A percentile compares a stretch with the other conserved stretches of the same genome.
These are phyloP conservation scores for Acrobasis repandana DNA, from an alignment of 2,888 invertebrate species.

Conservation along the genomic window DNA sequence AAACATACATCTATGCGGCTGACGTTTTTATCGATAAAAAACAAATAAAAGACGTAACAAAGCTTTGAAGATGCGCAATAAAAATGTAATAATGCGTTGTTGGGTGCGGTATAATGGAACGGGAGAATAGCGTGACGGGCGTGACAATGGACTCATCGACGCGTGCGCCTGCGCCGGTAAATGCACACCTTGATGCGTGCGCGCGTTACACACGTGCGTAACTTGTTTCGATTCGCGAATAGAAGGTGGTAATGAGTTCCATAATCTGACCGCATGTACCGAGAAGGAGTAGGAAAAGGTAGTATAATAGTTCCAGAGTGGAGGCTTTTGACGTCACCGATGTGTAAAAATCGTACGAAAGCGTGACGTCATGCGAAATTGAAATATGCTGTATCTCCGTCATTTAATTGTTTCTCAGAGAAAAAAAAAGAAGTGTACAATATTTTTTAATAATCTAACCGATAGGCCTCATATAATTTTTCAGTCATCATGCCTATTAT, in stretches of 20 bases:
- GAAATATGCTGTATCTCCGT: no score
- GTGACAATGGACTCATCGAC: constrained; percentile 69
- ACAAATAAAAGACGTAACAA: constrained; percentile 68
- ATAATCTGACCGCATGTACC: no score
- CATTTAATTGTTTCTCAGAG: not conserved
- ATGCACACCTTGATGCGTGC: constrained; percentile 60
- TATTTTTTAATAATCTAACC: no score
- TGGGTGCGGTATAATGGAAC: constrained; percentile 57
- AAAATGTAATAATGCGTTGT: constrained; percentile 75
- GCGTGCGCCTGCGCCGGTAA: constrained; percentile 69
- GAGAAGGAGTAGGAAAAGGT: no score
- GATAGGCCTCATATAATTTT: no score
- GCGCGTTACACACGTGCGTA: constrained; percentile 24
- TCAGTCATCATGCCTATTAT: no score
- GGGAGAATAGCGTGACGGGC: constrained; percentile 67
- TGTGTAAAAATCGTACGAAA: no score
- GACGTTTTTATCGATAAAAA: constrained; percentile 70
- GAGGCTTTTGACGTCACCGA: no score
- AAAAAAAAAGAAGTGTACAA: no score
- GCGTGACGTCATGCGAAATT: no score
- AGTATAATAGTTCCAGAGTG: no score
- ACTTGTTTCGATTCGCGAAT: constrained; percentile 16
- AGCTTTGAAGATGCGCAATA: constrained; percentile 79
- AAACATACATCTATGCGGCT: constrained; percentile 71
- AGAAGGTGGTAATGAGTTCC: no score